A percentile compares a stretch with the other conserved stretches of the same genome.
Evolutionary conservation across 2,888 invertebrate species (phyloP).

Genomic region (Scrobipalpa costella): DNA sequence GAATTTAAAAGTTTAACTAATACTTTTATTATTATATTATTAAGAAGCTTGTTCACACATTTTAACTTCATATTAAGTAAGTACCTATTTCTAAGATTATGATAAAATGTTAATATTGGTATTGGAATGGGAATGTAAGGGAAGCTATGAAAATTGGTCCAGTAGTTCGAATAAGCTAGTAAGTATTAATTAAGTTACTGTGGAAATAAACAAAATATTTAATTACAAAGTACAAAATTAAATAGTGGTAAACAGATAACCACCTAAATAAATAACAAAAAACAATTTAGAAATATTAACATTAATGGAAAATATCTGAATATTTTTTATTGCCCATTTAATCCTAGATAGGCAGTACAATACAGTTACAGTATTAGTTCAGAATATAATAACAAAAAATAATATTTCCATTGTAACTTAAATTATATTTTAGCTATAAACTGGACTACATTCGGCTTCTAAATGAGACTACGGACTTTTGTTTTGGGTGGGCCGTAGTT

Average conservation of each 20-base stretch:
- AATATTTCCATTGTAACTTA: background rate
- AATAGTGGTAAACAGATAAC: no score
- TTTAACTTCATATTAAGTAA: slow-evolving; percentile 79
- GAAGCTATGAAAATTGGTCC: slow-evolving; percentile 42
- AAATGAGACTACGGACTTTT: slow-evolving; percentile 58
- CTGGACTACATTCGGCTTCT: slow-evolving; percentile 6
- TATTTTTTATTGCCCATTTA: no score
- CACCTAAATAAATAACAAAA: no score
- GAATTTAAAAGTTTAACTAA: slow-evolving; percentile 79
- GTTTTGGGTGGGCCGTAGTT: slow-evolving; percentile 51
- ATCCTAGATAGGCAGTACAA: no score
- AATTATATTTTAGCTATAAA: background rate
- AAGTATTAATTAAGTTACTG: background rate
- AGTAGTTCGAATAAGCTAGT: background rate
- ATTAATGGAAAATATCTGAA: no score
- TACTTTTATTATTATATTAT: slow-evolving; percentile 77
- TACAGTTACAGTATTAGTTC: no score
- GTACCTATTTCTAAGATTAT: slow-evolving; percentile 64
- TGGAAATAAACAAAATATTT: background rate
- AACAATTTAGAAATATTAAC: no score
- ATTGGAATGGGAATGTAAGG: slow-evolving; percentile 54
- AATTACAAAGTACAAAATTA: background rate
- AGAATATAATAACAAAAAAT: no score
- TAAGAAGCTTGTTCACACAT: slow-evolving; percentile 81
- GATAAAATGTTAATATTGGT: slow-evolving; percentile 56